These are phyloP conservation scores for Potorous gilbertii DNA, from an alignment of 2,797 vertebrate species.

Conservation along the genomic window DNA sequence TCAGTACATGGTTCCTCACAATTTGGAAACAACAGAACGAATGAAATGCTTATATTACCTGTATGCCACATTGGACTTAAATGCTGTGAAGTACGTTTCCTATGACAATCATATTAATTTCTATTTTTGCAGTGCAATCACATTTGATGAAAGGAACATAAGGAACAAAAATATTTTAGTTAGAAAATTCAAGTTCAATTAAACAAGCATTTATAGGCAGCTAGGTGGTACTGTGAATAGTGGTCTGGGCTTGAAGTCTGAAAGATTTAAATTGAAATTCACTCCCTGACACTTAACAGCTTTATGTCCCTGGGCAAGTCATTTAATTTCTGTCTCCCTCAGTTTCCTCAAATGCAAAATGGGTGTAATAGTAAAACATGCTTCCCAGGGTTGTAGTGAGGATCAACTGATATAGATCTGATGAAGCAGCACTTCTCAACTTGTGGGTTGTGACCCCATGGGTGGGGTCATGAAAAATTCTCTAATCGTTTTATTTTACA, in stretches of 20 bases:
- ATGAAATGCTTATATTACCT: conserved; percentile 99
- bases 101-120: conserved; percentile 6
- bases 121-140: neutral
- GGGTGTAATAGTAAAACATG: neutral
- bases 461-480: too few species aligned
- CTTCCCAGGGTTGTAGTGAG: neutral
- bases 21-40: conserved; percentile 94
- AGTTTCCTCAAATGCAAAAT: neutral
- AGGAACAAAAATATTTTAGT: neutral
- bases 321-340: neutral
- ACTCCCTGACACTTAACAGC: neutral
- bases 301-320: neutral
- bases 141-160: neutral
- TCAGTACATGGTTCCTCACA: conserved; percentile 98
- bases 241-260: neutral
- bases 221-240: neutral
- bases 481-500: too few species aligned
- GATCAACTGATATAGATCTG: neutral
- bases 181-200: neutral
- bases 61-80: conserved; percentile 95
- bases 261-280: neutral
- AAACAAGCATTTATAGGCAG: neutral
- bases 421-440: too few species aligned
- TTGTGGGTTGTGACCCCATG: too few species aligned
- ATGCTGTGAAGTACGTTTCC: conserved; percentile 95